Percentiles rank a stretch among this genome's conserved stretches.
These are phyloP conservation scores for Gobiocypris rarus DNA, from an alignment of 2,113 vertebrate genomes.

Conservation along the genomic window DNA sequence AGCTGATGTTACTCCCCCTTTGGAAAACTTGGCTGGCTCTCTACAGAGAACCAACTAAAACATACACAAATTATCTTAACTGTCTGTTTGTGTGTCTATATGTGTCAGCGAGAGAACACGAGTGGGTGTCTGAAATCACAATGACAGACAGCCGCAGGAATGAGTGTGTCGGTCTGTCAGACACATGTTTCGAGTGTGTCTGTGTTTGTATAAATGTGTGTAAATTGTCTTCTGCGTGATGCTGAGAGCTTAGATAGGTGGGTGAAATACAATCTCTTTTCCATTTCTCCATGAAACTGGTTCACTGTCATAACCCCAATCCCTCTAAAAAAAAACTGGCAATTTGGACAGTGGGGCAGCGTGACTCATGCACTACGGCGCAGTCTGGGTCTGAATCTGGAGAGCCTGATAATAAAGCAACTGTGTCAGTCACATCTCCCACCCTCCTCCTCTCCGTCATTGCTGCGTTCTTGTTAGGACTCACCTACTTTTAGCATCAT, in stretches of 20 bases:
- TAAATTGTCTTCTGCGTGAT: conserved; percentile 46
- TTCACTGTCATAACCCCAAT: conserved; percentile 53
- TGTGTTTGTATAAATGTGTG: conserved; percentile 39
- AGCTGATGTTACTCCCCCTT: neutral
- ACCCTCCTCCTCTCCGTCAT: neutral
- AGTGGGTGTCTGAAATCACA: conserved; percentile 41
- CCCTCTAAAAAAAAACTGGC: conserved; percentile 53
- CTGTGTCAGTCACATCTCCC: conserved; percentile 56
- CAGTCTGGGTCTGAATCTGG: conserved; percentile 50
- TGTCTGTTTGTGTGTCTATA: conserved; percentile 16
- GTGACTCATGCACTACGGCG: conserved; percentile 49
- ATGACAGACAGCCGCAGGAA: neutral
- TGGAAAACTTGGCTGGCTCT: neutral
- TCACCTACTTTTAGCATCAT: neutral
- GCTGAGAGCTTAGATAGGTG: conserved; percentile 45
- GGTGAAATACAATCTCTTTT: conserved; percentile 57
- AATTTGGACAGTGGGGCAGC: conserved; percentile 50
- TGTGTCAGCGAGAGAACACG: conserved; percentile 6
- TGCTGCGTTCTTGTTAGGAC: neutral
- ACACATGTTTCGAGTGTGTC: conserved; percentile 4
- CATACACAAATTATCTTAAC: conserved; percentile 9
- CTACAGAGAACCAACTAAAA: neutral
- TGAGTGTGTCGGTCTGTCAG: conserved; percentile 23
- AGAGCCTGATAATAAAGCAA: conserved; percentile 56
- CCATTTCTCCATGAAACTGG: conserved; percentile 53